Percentiles rank a stretch among this genome's conserved stretches.
phyloP scores from a whole-genome alignment of 2,113 vertebrate species.

The Plotosus lineatus region DNA sequence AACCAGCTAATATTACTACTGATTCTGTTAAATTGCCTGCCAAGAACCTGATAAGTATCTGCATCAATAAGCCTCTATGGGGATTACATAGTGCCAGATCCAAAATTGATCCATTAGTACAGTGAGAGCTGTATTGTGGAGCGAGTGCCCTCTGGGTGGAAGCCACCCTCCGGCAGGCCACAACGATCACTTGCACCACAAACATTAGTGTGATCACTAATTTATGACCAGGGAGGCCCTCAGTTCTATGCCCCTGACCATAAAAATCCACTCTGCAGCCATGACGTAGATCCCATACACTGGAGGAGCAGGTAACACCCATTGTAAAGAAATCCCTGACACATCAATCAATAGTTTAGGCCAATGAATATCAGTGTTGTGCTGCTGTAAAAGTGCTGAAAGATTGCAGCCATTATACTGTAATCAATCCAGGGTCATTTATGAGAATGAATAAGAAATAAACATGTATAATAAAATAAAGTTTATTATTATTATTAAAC shows the following conservation, averaged over 20 bases:
- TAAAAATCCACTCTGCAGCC: constrained; percentile 27
- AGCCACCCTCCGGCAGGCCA: constrained; percentile 10
- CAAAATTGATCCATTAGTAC: constrained; percentile 51
- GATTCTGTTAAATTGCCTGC: constrained; percentile 44
- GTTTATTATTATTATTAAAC: too few relatives aligned
- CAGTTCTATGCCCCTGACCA: constrained; percentile 42
- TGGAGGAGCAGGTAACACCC: constrained; percentile 22
- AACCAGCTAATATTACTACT: constrained; percentile 29
- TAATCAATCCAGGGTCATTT: neutral
- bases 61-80: constrained; percentile 35
- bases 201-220: constrained; percentile 50
- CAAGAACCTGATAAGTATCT: constrained; percentile 39
- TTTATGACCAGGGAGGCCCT: constrained; percentile 45
- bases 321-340: constrained; percentile 33
- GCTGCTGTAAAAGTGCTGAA: constrained; percentile 21
- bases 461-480: neutral
- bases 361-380: constrained; percentile 26
- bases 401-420: neutral
- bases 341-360: constrained; percentile 42
- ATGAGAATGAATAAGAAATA: too few relatives aligned
- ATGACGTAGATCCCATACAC: constrained; percentile 30
- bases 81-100: constrained; percentile 37
- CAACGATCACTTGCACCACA: constrained; percentile 45
- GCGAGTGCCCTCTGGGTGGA: constrained; percentile 19
- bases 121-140: constrained; percentile 1